These are phyloP conservation scores for Ctenoplectra terminalis DNA, from an alignment of 1,140 invertebrate genomes.

Conservation along the genomic window DNA sequence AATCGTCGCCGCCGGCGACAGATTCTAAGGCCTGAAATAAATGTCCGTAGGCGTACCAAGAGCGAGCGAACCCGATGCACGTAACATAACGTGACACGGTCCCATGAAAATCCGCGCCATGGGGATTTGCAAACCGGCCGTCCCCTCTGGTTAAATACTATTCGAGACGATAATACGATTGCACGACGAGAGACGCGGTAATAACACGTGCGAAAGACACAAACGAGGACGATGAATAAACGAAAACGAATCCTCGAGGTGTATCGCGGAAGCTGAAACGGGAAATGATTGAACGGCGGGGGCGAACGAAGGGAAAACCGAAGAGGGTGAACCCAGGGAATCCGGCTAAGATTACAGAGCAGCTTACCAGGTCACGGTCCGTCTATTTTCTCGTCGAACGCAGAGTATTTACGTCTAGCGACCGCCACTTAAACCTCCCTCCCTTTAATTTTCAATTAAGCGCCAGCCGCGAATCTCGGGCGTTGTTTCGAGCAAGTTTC, in stretches of 20 bases:
- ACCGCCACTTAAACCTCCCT: background rate
- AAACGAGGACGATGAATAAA: background rate
- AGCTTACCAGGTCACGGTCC: conserved; percentile 40
- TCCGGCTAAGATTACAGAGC: conserved; percentile 43
- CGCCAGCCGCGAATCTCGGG: background rate
- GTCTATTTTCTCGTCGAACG: conserved; percentile 1
- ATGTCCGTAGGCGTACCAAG: background rate
- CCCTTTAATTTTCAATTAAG: background rate
- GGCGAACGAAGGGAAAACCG: background rate
- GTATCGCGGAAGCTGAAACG: conserved; percentile 27
- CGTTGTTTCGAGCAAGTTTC: background rate
- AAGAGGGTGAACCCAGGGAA: conserved; percentile 23
- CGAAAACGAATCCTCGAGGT: conserved; percentile 16
- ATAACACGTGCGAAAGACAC: conserved; percentile 35
- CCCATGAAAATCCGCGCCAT: conserved; percentile 46
- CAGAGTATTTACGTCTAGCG: background rate
- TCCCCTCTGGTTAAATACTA: conserved; percentile 19
- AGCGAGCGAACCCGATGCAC: conserved; percentile 21
- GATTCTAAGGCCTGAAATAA: conserved; percentile 27
- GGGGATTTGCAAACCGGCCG: conserved; percentile 13
- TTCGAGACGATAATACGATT: conserved; percentile 25
- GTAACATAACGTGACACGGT: conserved; percentile 59
- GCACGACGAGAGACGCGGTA: background rate
- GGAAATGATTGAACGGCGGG: background rate
- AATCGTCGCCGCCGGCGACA: background rate